phyloP scores from a whole-genome alignment of 2,888 invertebrate species.

The Abscondita cerata region DNA sequence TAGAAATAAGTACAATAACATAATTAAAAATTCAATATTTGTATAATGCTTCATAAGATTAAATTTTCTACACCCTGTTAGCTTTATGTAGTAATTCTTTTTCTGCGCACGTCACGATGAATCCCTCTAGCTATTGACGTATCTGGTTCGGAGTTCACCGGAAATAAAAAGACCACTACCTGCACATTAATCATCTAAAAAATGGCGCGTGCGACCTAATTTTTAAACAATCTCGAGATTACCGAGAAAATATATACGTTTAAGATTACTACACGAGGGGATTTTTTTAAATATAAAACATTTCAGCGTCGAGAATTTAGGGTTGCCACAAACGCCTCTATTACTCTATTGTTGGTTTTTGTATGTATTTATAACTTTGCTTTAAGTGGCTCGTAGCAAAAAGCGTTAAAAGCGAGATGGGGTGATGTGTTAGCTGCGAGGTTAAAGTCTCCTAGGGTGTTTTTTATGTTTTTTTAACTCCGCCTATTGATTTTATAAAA shows the following conservation, averaged over 20 bases:
- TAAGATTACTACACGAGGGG: conserved; percentile 33
- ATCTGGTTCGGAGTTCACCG: conserved; percentile 20
- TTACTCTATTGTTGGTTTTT: conserved; percentile 22
- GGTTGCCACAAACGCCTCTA: conserved; percentile 20
- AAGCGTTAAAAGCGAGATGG: conserved; percentile 30
- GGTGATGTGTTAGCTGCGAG: conserved; percentile 29
- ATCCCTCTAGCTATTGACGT: conserved; percentile 25
- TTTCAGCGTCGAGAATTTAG: conserved; percentile 20
- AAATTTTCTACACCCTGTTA: neutral
- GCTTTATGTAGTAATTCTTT: conserved; percentile 8
- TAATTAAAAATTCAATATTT: neutral
- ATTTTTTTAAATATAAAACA: conserved; percentile 24
- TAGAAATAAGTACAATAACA: too few relatives aligned
- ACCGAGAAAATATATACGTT: conserved; percentile 24
- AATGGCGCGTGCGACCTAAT: conserved; percentile 38
- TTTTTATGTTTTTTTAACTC: conserved; percentile 42
- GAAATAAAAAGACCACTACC: conserved; percentile 36
- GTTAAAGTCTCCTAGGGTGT: conserved; percentile 33
- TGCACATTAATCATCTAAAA: conserved; percentile 31
- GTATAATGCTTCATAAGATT: conserved; percentile 4
- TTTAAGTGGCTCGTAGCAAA: conserved; percentile 30
- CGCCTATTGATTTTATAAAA: conserved; percentile 39
- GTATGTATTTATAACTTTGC: conserved; percentile 27
- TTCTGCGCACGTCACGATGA: conserved; percentile 20
- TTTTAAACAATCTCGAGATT: conserved; percentile 34